Evolutionary conservation across 2,888 invertebrate species (phyloP).

Genomic region (Heliconius ismenius): DNA sequence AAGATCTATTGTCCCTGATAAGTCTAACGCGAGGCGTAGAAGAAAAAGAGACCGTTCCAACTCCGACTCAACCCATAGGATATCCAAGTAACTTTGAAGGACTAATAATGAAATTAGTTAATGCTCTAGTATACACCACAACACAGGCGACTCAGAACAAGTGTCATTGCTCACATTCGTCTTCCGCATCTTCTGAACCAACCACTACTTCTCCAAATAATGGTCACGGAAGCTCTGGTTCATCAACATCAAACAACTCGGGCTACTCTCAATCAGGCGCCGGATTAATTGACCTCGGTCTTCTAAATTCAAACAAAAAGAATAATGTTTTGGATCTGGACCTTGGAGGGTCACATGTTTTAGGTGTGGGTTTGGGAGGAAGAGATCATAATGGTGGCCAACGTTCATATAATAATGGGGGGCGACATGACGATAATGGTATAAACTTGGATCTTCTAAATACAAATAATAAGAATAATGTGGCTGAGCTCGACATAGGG

Average conservation of each 20-base stretch:
- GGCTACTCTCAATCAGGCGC: constrained; percentile 25
- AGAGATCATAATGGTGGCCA: not conserved
- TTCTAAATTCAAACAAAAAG: constrained; percentile 33
- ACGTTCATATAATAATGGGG: not conserved
- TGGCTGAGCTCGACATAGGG: constrained; percentile 42
- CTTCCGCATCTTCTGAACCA: not conserved
- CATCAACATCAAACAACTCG: not conserved
- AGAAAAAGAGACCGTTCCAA: constrained; percentile 42
- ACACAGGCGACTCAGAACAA: constrained; percentile 48
- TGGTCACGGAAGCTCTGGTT: constrained; percentile 18
- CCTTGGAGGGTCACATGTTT: constrained; percentile 30
- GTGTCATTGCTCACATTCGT: constrained; percentile 29
- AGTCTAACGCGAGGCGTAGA: constrained; percentile 48
- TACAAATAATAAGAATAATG: constrained; percentile 41
- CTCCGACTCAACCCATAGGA: constrained; percentile 20
- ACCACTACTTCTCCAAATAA: not conserved
- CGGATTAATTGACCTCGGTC: constrained; percentile 33
- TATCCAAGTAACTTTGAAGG: constrained; percentile 53
- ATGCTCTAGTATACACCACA: constrained; percentile 62
- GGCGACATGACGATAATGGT: constrained; percentile 26
- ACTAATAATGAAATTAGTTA: constrained; percentile 64
- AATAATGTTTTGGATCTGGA: constrained; percentile 40
- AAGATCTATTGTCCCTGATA: constrained; percentile 47
- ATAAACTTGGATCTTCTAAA: constrained; percentile 43
- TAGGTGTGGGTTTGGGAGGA: constrained; percentile 36